phyloP scores from a whole-genome alignment of 2,113 vertebrate species.

The Micromys minutus region DNA sequence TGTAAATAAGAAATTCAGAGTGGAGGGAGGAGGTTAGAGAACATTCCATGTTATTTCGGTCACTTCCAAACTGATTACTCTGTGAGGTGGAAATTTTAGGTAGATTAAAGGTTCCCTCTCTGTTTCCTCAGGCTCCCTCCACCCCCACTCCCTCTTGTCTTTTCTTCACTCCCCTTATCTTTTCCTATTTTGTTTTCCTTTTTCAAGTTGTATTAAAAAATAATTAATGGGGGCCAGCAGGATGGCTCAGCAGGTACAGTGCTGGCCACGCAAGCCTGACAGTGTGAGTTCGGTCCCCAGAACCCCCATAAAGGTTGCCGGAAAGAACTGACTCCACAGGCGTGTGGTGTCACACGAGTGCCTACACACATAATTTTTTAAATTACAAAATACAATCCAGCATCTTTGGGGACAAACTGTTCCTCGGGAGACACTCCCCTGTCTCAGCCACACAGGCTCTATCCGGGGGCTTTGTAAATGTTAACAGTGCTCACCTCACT shows the following conservation, averaged over 20 bases:
- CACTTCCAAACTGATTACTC: constrained; percentile 86
- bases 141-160: background rate
- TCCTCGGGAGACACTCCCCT: background rate
- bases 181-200: constrained; percentile 63
- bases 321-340: background rate
- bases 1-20: constrained; percentile 82
- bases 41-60: constrained; percentile 85
- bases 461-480: background rate
- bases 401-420: background rate
- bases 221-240: background rate
- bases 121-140: constrained; percentile 72
- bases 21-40: constrained; percentile 41
- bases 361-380: background rate
- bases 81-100: constrained; percentile 85
- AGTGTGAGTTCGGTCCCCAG: background rate
- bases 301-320: background rate
- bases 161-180: constrained; percentile 31
- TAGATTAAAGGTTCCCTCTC: constrained; percentile 85
- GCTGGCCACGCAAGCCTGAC: background rate
- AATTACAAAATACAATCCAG: background rate
- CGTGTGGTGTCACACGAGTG: background rate
- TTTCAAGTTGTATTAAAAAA: background rate
- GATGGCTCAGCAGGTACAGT: background rate
- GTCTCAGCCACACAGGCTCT: background rate
- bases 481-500: background rate